A percentile compares a stretch with the other conserved stretches of the same genome.
Conservation (phyloP, 2,888 invertebrate species). For the Axea sp. region DNA sequence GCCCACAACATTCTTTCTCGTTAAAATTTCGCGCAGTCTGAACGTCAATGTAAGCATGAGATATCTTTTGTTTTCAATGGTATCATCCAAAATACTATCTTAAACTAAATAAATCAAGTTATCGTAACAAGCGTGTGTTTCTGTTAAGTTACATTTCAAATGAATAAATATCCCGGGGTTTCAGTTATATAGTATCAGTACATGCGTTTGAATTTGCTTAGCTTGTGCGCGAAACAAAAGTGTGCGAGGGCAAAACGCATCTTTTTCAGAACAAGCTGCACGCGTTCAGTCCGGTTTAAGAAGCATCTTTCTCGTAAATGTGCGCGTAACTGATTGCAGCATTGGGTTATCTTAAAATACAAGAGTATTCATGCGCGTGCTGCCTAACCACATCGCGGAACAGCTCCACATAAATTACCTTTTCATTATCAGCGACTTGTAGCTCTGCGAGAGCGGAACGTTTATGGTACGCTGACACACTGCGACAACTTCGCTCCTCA, state of each 20-base stretch:
- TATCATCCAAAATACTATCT: no score
- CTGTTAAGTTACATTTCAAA: no score
- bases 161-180: slow-evolving; percentile 18
- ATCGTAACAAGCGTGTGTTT: slow-evolving; percentile 14
- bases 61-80: no score
- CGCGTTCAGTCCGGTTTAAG: slow-evolving; percentile 4
- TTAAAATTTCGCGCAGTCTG: no score
- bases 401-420: slow-evolving; percentile 67
- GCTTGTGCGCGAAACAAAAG: slow-evolving; percentile 12
- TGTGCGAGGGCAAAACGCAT: slow-evolving; percentile 3
- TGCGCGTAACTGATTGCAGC: slow-evolving; percentile 47
- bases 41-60: no score
- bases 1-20: no score
- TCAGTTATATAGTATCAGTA: slow-evolving; percentile 14
- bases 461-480: slow-evolving; percentile 54
- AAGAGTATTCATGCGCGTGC: slow-evolving; percentile 53
- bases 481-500: slow-evolving; percentile 53
- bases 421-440: slow-evolving; percentile 69
- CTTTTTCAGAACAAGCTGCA: slow-evolving; percentile 20
- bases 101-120: neutral
- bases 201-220: slow-evolving; percentile 21
- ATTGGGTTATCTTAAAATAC: slow-evolving; percentile 53
- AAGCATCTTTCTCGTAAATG: slow-evolving; percentile 14
- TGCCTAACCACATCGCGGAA: slow-evolving; percentile 36
- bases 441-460: slow-evolving; percentile 51